Percentiles rank a stretch among this genome's conserved stretches.
phyloP scores from a whole-genome alignment of 2,888 invertebrate genomes.

The Folsomia manolachei region DNA sequence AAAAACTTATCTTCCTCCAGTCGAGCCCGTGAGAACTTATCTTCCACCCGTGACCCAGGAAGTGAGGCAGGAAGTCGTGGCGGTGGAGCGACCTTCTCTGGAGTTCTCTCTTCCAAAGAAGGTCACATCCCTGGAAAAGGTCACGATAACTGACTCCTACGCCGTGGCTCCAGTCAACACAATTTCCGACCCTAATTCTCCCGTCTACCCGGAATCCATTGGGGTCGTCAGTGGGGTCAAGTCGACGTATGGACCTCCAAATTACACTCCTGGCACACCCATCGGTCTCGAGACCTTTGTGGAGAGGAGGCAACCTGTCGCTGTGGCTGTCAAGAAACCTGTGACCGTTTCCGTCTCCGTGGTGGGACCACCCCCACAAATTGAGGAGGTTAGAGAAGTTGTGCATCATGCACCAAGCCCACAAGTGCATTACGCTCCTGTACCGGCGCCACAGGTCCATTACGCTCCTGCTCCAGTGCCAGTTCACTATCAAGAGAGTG shows the following conservation, averaged over 20 bases:
- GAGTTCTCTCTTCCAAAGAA: constrained; percentile 15
- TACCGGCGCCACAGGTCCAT: constrained; percentile 11
- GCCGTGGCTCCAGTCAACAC: constrained; percentile 34
- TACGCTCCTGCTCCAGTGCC: constrained; percentile 1
- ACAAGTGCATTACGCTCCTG: constrained; percentile 8
- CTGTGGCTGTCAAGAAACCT: constrained; percentile 3
- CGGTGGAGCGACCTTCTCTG: not conserved
- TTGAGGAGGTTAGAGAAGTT: constrained; percentile 13
- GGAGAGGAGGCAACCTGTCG: constrained; percentile 19
- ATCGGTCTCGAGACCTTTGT: constrained; percentile 8
- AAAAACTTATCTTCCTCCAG: constrained; percentile 23
- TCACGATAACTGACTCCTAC: constrained; percentile 26
- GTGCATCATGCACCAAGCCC: constrained; percentile 12
- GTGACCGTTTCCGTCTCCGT: not conserved
- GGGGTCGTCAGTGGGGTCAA: constrained; percentile 19
- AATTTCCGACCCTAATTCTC: constrained; percentile 30
- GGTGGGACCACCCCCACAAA: not conserved
- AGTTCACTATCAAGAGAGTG: constrained; percentile 4
- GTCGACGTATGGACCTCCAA: constrained; percentile 34
- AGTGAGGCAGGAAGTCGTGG: not conserved
- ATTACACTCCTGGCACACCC: not conserved
- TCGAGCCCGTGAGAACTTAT: not conserved
- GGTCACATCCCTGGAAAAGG: constrained; percentile 2
- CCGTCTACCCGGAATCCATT: constrained; percentile 31
- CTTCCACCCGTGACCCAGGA: not conserved